Conservation (phyloP, 2,797 vertebrate genomes). For the Danio albolineatus region DNA sequence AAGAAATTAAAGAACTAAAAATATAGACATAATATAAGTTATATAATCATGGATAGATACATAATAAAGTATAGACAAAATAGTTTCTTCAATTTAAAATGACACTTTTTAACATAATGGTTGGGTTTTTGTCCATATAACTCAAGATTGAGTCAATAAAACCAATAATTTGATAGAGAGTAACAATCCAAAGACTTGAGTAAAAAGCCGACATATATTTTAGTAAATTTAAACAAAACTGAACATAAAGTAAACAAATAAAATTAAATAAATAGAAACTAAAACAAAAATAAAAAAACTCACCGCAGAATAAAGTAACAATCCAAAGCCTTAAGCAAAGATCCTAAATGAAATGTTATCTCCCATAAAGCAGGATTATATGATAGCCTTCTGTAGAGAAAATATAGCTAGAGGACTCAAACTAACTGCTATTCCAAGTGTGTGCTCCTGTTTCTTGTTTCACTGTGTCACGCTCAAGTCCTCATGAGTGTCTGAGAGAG, state of each 20-base stretch:
- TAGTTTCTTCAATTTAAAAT: no score
- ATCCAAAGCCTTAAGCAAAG: constrained; percentile 32
- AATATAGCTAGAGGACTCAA: constrained; percentile 33
- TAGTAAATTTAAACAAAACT: no score
- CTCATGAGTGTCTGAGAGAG: background rate
- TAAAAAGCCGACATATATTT: no score
- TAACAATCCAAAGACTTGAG: no score
- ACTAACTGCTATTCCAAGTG: constrained; percentile 21
- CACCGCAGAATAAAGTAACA: constrained; percentile 34
- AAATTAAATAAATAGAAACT: background rate
- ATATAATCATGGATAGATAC: no score
- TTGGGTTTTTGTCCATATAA: no score
- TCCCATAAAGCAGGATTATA: constrained; percentile 38
- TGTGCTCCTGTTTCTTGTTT: constrained; percentile 11
- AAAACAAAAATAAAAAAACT: constrained; percentile 45
- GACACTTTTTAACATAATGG: no score
- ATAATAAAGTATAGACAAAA: no score
- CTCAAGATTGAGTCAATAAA: no score
- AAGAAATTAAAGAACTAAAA: no score
- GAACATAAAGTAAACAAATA: background rate
- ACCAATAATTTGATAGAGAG: no score
- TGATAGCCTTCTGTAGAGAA: constrained; percentile 17
- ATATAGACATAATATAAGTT: no score
- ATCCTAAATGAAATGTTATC: constrained; percentile 33
- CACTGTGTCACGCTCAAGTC: background rate